Evolutionary conservation across 2,113 vertebrate species (phyloP).

Genomic region (Cairina moschata): DNA sequence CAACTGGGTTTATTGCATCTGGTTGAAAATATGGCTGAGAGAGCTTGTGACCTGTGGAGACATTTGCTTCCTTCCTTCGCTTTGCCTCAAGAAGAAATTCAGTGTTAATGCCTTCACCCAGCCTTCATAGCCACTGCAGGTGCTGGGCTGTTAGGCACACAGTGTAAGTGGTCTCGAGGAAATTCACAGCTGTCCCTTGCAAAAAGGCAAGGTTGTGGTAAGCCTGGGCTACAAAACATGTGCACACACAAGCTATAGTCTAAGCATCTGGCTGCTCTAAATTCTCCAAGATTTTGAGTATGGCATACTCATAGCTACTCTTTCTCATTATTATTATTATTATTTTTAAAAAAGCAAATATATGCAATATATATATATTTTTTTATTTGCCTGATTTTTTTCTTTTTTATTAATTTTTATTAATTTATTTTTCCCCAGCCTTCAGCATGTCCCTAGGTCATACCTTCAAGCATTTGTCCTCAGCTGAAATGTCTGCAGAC

Average conservation of each 20-base stretch:
- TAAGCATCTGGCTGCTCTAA: neutral
- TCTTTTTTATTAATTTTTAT: neutral
- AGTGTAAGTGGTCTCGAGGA: neutral
- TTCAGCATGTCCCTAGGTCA: slow-evolving; percentile 54
- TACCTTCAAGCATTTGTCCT: slow-evolving; percentile 46
- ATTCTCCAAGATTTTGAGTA: neutral
- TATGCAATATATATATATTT: neutral
- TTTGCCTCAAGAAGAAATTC: neutral
- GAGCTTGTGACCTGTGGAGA: neutral
- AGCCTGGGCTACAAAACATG: neutral
- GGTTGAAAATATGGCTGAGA: neutral
- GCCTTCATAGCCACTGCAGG: rapidly evolving
- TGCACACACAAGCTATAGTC: neutral
- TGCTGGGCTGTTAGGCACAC: neutral
- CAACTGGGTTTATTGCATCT: neutral
- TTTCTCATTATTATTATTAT: neutral
- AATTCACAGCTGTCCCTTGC: neutral
- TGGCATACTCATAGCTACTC: neutral
- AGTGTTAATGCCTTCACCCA: neutral
- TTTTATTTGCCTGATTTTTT: slow-evolving; percentile 1
- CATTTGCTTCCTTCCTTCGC: neutral
- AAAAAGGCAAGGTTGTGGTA: neutral
- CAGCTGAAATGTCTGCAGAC: slow-evolving; percentile 20
- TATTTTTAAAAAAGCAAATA: neutral
- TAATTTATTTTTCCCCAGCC: neutral